phyloP scores from a whole-genome alignment of 2,888 invertebrate genomes.

The Cheiracanthium punctorium region DNA sequence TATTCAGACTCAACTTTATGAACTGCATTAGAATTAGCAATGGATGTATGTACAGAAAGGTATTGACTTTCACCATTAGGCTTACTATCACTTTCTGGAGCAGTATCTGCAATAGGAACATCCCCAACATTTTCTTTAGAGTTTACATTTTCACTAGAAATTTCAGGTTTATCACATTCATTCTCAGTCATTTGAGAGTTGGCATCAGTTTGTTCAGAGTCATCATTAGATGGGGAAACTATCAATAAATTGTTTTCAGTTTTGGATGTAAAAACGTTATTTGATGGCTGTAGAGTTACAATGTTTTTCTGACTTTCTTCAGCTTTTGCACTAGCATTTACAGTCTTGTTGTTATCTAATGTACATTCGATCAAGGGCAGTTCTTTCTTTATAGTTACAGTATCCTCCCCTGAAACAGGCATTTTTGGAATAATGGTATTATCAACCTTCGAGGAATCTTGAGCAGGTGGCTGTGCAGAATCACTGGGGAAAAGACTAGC shows the following conservation, averaged over 20 bases:
- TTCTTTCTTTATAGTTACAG: neutral
- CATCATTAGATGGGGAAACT: neutral
- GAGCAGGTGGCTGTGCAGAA: neutral
- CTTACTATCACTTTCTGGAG: neutral
- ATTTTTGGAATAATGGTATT: neutral
- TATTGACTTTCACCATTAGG: constrained; percentile 29
- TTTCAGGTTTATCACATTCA: neutral
- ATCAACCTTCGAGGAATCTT: neutral
- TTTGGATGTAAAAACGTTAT: neutral
- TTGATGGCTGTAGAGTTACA: constrained; percentile 31
- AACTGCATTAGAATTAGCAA: neutral
- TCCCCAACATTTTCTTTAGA: no score
- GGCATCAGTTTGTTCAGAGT: neutral
- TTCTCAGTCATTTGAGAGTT: neutral
- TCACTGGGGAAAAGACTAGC: constrained; percentile 59
- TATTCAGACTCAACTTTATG: constrained; percentile 27
- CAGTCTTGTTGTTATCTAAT: neutral
- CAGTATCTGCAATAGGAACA: constrained; percentile 5
- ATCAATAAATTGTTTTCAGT: neutral
- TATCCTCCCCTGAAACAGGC: neutral
- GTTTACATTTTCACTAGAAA: neutral
- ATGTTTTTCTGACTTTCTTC: neutral
- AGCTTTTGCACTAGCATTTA: neutral
- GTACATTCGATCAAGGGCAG: neutral
- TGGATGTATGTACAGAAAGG: constrained; percentile 14